phyloP scores from a whole-genome alignment of 2,797 vertebrate species.

The Gadopsis marmoratus region DNA sequence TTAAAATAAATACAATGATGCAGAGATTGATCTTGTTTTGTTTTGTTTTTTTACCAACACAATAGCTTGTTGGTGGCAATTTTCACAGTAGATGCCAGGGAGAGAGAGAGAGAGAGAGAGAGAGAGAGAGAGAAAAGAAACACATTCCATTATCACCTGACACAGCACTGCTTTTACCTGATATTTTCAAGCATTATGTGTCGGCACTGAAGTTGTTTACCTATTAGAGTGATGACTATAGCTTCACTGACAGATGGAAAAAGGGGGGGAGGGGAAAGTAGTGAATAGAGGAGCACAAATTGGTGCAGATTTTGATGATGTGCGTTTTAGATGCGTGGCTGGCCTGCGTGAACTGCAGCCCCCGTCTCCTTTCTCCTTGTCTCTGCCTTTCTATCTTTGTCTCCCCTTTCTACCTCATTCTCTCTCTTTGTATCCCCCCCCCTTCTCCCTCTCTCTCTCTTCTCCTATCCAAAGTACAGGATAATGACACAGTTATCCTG shows the following conservation, averaged over 20 bases:
- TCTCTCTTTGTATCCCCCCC: conserved; percentile 53
- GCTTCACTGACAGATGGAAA: conserved; percentile 38
- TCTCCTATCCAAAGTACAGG: conserved; percentile 83
- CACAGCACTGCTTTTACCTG: conserved; percentile 63
- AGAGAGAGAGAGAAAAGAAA: conserved; percentile 23
- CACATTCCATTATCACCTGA: conserved; percentile 66
- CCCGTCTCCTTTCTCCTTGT: conserved; percentile 19
- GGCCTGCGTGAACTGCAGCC: conserved; percentile 59
- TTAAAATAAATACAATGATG: conserved; percentile 53
- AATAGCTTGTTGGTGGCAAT: conserved; percentile 64
- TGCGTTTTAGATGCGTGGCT: conserved; percentile 43
- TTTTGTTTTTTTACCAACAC: conserved; percentile 31
- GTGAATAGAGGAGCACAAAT: conserved; percentile 60
- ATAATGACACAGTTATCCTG: conserved; percentile 89
- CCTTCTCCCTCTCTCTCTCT: conserved; percentile 37
- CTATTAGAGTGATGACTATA: conserved; percentile 65
- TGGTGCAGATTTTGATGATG: conserved; percentile 75
- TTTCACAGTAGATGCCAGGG: conserved; percentile 42
- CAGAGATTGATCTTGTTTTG: conserved; percentile 39
- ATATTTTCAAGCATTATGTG: conserved; percentile 69
- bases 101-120: conserved; percentile 5
- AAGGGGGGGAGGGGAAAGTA: not conserved
- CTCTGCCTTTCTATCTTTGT: conserved; percentile 67
- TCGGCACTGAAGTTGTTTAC: conserved; percentile 70
- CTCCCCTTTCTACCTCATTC: conserved; percentile 56